phyloP scores from a whole-genome alignment of 37 sponge, comb jelly and placozoan species.

The Petrosia ficiformis region DNA sequence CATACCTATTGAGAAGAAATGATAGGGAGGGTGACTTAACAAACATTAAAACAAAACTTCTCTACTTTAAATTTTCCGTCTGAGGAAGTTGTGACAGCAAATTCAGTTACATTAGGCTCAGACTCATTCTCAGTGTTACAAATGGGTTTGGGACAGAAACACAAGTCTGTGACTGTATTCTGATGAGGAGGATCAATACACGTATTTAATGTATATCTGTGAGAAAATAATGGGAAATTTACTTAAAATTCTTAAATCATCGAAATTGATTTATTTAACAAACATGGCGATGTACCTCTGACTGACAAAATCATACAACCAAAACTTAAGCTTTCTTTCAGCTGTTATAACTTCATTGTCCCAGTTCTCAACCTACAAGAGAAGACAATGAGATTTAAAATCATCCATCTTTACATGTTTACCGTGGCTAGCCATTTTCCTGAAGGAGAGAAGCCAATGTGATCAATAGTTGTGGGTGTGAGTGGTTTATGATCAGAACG shows the following conservation, averaged over 20 bases:
- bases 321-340: slow-evolving; percentile 78
- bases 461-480: slow-evolving; percentile 56
- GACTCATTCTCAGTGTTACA: not conserved
- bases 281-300: slow-evolving; percentile 40
- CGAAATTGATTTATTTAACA: not conserved
- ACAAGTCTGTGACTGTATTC: slow-evolving; percentile 43
- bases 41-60: slow-evolving; percentile 59
- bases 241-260: not conserved
- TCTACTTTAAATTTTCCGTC: slow-evolving; percentile 71
- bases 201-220: slow-evolving; percentile 66
- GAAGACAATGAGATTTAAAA: not conserved
- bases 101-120: not conserved
- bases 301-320: slow-evolving; percentile 33
- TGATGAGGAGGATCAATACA: slow-evolving; percentile 83
- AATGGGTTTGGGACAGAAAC: slow-evolving; percentile 45
- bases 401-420: not conserved
- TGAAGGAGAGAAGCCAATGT: slow-evolving; percentile 68
- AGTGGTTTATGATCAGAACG: slow-evolving; percentile 57
- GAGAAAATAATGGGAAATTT: not conserved
- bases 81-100: slow-evolving; percentile 46
- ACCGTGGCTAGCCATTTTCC: slow-evolving; percentile 91
- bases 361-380: slow-evolving; percentile 66
- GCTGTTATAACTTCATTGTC: slow-evolving; percentile 54
- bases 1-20: no score
- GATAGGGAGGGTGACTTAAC: not conserved